Base-by-base conservation (phyloP, 2,797 vertebrate genomes). In the Orestias chungarensis region DNA sequence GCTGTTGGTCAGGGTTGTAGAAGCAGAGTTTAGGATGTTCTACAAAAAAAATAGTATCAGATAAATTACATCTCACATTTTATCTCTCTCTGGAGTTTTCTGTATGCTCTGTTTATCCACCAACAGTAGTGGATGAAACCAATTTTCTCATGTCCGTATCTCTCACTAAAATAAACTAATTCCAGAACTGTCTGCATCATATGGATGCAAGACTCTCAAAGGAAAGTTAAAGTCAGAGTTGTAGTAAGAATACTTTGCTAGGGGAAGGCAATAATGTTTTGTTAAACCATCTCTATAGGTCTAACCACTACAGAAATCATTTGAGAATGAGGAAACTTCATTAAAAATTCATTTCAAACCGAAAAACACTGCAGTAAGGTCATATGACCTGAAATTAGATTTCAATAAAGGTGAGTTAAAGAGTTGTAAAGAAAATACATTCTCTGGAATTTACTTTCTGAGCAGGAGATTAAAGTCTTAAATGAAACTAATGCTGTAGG, bases 361-460 rank as follows among this genome's bases (percentile, higher is more conserved):
- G 59, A 49, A 82, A 87, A 74, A 68, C 68, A 43, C 43, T 17
- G 66, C 3, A 47, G 59, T 54, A 73, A 71, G 52, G 55, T 70
- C 55, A 52, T 68, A 64, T 68, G 78, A 77, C 76, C 80, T 68
- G 82, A 52, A 68, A 23, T 75, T 59, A 75, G 81, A 82, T 75
- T 72, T 68, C 76, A 76, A 87, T 27, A 10, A 71, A 81, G 44
- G 31, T 49, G 31, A 75, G 75, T 67, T 82, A 67, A 76, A 71
- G 35, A 66, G 74, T 78, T 80, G 71, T 78, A 52, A 49, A 68
- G 80, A 54, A 70, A 73, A 79, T 43, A 0, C 29, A 46, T 75
- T 67, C 47, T 66, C 57, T 75, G 54, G 54, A 67, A 76, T 55
- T 80, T 66, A 75, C 74, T 78, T 57, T 9, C 49, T 57, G 81